phyloP scores from a whole-genome alignment of 2,888 invertebrate species.

The Xestia rhomboidea region DNA sequence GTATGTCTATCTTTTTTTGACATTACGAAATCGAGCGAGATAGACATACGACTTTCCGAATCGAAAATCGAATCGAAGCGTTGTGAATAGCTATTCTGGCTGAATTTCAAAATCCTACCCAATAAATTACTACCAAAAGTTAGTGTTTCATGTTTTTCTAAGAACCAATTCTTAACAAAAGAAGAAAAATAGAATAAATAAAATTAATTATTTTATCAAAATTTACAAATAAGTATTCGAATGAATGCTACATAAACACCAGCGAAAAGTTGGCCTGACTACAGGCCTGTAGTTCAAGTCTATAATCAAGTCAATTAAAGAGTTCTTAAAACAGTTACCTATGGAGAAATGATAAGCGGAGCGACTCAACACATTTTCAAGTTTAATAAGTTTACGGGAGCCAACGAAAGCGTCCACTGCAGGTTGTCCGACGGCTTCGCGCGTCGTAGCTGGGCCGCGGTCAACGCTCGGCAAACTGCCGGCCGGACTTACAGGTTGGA shows the following conservation, averaged over 20 bases:
- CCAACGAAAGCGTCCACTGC: constrained; percentile 82
- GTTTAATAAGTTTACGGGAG: constrained; percentile 73
- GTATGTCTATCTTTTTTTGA: too few relatives aligned
- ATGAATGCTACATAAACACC: not conserved
- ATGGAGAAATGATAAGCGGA: constrained; percentile 21
- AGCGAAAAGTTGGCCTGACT: not conserved
- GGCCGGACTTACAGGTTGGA: constrained; percentile 90
- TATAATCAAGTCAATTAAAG: not conserved
- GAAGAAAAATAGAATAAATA: not conserved
- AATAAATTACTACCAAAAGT: not conserved
- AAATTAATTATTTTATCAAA: not conserved
- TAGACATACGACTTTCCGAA: too few relatives aligned
- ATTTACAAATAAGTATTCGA: not conserved
- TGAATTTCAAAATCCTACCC: not conserved
- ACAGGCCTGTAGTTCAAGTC: too few relatives aligned
- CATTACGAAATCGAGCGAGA: too few relatives aligned
- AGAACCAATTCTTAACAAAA: not conserved
- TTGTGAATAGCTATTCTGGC: too few relatives aligned
- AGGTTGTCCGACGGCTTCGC: constrained; percentile 84
- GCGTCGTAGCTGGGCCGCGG: constrained; percentile 84
- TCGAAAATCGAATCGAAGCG: too few relatives aligned
- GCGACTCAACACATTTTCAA: constrained; percentile 57
- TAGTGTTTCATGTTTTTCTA: not conserved
- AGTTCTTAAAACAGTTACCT: constrained; percentile 18
- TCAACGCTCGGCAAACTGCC: constrained; percentile 90